Conservation (phyloP, 2,113 vertebrate genomes). For the Morone chrysops region DNA sequence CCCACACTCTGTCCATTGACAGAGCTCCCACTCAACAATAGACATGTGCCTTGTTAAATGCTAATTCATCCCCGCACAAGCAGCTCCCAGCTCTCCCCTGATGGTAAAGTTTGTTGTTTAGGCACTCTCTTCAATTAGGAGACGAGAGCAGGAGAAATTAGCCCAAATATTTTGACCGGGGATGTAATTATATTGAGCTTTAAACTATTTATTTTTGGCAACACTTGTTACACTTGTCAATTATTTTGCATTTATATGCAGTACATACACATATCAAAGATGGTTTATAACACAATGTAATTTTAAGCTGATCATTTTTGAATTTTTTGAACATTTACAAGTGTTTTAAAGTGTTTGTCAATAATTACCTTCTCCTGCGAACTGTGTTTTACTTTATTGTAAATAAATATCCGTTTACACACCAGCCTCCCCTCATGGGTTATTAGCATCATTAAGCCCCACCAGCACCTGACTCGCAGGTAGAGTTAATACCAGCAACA, state of each 20-base stretch:
- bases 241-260: neutral
- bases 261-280: neutral
- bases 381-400: neutral
- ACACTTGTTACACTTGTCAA: neutral
- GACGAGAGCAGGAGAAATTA: constrained; percentile 28
- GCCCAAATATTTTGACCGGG: constrained; percentile 63
- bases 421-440: neutral
- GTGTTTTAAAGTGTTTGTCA: neutral
- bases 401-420: neutral
- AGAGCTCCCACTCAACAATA: constrained; percentile 69
- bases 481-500: neutral
- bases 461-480: no score
- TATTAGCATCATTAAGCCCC: no score
- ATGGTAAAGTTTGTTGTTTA: constrained; percentile 56
- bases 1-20: constrained; percentile 81
- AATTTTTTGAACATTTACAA: neutral
- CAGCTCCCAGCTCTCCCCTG: constrained; percentile 45
- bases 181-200: neutral
- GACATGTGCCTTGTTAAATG: constrained; percentile 85
- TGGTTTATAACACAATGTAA: neutral
- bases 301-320: no score
- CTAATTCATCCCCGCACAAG: constrained; percentile 73
- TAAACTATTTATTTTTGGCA: neutral
- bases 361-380: no score
- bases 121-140: constrained; percentile 53